These are phyloP conservation scores for Apteryx owenii DNA, from an alignment of 2,113 vertebrate species.

Conservation along the genomic window DNA sequence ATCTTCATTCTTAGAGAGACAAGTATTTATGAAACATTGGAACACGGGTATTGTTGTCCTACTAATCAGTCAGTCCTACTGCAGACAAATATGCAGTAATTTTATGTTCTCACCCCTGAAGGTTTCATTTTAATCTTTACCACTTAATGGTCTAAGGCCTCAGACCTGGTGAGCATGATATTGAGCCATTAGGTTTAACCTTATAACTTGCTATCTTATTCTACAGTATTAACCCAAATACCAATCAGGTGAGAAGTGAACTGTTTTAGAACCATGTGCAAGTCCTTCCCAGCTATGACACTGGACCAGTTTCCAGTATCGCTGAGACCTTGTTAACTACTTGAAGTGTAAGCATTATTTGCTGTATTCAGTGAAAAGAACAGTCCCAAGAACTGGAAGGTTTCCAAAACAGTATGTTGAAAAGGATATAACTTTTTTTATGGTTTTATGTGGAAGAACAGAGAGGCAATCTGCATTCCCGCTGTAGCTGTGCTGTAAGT, in stretches of 20 bases:
- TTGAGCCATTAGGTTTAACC: background rate
- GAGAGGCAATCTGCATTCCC: conserved; percentile 21
- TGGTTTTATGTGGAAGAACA: conserved; percentile 17
- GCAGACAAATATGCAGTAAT: background rate
- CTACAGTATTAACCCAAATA: background rate
- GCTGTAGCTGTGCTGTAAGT: conserved; percentile 8
- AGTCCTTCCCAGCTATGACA: background rate
- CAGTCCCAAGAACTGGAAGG: background rate
- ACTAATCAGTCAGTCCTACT: background rate
- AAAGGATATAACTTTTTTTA: conserved; percentile 3
- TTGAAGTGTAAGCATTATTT: background rate
- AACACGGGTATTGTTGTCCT: background rate
- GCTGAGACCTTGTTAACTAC: background rate
- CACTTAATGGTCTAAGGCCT: background rate
- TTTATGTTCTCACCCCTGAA: background rate
- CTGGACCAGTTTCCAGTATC: background rate
- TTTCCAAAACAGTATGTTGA: conserved; percentile 21
- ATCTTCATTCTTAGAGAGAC: background rate
- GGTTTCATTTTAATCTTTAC: background rate
- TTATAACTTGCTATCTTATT: background rate
- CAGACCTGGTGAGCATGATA: background rate
- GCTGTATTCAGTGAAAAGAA: background rate
- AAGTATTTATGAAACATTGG: background rate
- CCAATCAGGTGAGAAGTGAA: background rate
- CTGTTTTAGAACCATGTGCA: background rate